phyloP scores from a whole-genome alignment of 2,797 vertebrate genomes.

The Ispidina lecontei region DNA sequence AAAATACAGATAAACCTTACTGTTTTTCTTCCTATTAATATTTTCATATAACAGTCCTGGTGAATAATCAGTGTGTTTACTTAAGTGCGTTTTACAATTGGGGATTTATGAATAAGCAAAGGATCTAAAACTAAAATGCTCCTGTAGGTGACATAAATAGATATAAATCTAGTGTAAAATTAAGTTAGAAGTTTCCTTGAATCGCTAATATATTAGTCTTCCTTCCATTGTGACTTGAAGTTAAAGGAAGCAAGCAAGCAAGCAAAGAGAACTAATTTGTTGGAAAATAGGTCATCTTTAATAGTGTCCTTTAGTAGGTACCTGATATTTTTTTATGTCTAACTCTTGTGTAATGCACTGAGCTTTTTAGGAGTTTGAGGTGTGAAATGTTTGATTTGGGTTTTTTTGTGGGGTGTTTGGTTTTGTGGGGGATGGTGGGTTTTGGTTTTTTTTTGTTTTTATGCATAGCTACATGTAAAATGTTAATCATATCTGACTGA shows the following conservation, averaged over 20 bases:
- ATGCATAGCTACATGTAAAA: not conserved
- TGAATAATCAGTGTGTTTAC: not conserved
- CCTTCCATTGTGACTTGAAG: not conserved
- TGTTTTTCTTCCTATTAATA: not conserved
- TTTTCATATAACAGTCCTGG: not conserved
- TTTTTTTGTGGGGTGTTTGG: too few species aligned
- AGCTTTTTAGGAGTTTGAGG: not conserved
- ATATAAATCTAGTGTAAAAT: not conserved
- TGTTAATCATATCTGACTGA: not conserved
- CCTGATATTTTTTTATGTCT: not conserved
- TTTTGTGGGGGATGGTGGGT: too few species aligned
- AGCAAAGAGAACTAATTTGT: not conserved
- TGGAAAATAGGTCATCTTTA: not conserved
- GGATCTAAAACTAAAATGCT: not conserved
- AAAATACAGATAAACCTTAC: not conserved
- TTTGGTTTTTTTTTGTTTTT: not conserved
- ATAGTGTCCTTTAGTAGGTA: not conserved
- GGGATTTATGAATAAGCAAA: not conserved
- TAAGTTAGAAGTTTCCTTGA: not conserved
- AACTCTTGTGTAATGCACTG: not conserved
- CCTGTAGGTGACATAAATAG: not conserved
- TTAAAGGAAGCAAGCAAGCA: not conserved
- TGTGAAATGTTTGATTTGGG: not conserved
- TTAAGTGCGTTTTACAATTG: not conserved
- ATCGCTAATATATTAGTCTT: not conserved